These are phyloP conservation scores for Ptychodera flava DNA, from an alignment of 35 echinoderm and acorn worm genomes.

Conservation along the genomic window DNA sequence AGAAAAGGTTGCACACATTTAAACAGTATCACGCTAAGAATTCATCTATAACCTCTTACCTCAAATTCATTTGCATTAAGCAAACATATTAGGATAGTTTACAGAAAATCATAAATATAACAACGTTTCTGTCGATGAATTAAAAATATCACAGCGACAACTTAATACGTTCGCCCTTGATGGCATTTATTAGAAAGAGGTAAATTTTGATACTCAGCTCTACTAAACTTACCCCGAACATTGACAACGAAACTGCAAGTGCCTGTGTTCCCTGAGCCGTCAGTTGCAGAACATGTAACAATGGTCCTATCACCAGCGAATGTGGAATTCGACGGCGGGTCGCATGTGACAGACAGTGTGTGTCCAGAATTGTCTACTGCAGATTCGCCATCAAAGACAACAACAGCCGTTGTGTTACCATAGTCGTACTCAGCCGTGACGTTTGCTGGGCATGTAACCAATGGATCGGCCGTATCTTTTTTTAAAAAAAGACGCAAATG, in stretches of 20 bases:
- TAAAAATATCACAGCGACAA: too few relatives aligned
- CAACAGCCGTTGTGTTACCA: not conserved
- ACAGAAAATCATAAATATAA: too few relatives aligned
- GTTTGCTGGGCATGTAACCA: not conserved
- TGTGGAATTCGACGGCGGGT: not conserved
- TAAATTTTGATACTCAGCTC: too few relatives aligned
- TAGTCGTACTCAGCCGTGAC: not conserved
- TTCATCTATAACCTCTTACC: too few relatives aligned
- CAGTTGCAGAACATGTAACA: slow-evolving; percentile 25
- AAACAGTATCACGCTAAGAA: too few relatives aligned
- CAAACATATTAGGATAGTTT: too few relatives aligned
- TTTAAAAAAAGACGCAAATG: not conserved
- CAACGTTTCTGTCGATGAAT: too few relatives aligned
- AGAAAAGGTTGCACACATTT: not conserved
- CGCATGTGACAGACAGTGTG: not conserved
- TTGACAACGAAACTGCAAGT: slow-evolving; percentile 16
- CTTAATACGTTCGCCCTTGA: too few relatives aligned
- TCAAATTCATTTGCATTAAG: too few relatives aligned
- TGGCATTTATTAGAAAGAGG: too few relatives aligned
- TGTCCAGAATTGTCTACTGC: slow-evolving; percentile 13
- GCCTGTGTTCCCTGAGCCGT: slow-evolving; percentile 16
- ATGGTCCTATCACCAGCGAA: slow-evolving; percentile 2
- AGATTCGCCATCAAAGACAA: not conserved
- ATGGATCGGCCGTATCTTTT: not conserved
- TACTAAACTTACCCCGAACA: slow-evolving; percentile 10